Conservation (phyloP, 2,113 vertebrate genomes). For the Petaurus breviceps region DNA sequence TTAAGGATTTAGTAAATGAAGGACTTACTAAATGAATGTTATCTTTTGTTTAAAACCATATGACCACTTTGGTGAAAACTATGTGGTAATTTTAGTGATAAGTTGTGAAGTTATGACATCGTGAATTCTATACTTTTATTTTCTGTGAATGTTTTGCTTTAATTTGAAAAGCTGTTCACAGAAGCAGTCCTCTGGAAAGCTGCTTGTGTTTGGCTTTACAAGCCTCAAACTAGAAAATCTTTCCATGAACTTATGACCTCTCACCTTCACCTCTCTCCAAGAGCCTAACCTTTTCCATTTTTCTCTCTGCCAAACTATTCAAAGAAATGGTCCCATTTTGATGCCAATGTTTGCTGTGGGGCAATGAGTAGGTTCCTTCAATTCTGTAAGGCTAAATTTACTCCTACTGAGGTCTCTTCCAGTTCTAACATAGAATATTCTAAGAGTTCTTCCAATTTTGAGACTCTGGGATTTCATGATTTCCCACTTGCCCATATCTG, state of each 20-base stretch:
- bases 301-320: not conserved
- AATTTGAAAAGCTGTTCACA: too few species aligned
- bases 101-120: too few species aligned
- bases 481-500: not conserved
- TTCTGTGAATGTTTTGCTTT: too few species aligned
- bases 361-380: not conserved
- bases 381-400: not conserved
- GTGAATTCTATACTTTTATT: too few species aligned
- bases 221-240: not conserved
- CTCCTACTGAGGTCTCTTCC: not conserved
- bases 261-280: not conserved
- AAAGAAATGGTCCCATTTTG: not conserved
- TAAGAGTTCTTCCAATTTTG: not conserved
- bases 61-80: too few species aligned
- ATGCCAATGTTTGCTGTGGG: not conserved
- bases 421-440: not conserved
- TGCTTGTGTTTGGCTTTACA: too few species aligned
- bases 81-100: too few species aligned
- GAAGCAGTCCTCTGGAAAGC: too few species aligned
- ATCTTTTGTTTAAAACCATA: too few species aligned
- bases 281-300: not conserved
- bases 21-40: too few species aligned
- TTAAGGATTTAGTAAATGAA: too few species aligned
- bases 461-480: not conserved
- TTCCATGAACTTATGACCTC: not conserved